Evolutionary conservation across 2,113 vertebrate species (phyloP).

Genomic region (Salvelinus alpinus): DNA sequence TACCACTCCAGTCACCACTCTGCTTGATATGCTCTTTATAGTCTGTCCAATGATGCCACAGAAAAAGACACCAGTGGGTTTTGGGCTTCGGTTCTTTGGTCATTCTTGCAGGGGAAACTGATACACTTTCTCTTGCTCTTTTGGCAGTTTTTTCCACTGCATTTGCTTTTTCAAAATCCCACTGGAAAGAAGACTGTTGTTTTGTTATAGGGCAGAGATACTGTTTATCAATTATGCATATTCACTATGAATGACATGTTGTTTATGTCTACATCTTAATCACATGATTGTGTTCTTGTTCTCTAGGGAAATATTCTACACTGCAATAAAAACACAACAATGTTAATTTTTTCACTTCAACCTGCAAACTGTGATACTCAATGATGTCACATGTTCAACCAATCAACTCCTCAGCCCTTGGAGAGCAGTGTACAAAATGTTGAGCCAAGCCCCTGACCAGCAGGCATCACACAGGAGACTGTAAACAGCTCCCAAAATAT

Average conservation of each 20-base stretch:
- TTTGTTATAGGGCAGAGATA: neutral
- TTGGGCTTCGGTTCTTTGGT: constrained; percentile 4
- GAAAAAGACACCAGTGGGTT: constrained; percentile 21
- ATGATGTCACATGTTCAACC: neutral
- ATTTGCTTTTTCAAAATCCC: constrained; percentile 72
- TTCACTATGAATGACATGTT: neutral
- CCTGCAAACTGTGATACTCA: neutral
- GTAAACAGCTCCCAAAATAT: constrained; percentile 63
- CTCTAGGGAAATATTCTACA: neutral
- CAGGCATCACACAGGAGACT: constrained; percentile 45
- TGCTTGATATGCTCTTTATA: constrained; percentile 26
- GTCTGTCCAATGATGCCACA: constrained; percentile 23
- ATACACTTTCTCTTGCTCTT: constrained; percentile 28
- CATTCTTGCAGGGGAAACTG: constrained; percentile 55
- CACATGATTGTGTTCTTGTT: neutral
- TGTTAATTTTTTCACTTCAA: neutral
- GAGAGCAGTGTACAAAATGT: constrained; percentile 12
- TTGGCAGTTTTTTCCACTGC: constrained; percentile 53
- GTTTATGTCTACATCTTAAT: neutral
- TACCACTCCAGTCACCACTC: neutral
- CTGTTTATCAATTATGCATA: constrained; percentile 4
- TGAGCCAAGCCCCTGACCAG: constrained; percentile 38
- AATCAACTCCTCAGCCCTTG: neutral
- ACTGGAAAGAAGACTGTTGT: constrained; percentile 59
- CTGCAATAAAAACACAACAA: neutral